phyloP scores from a whole-genome alignment of 2,113 vertebrate species.

The Uria lomvia region DNA sequence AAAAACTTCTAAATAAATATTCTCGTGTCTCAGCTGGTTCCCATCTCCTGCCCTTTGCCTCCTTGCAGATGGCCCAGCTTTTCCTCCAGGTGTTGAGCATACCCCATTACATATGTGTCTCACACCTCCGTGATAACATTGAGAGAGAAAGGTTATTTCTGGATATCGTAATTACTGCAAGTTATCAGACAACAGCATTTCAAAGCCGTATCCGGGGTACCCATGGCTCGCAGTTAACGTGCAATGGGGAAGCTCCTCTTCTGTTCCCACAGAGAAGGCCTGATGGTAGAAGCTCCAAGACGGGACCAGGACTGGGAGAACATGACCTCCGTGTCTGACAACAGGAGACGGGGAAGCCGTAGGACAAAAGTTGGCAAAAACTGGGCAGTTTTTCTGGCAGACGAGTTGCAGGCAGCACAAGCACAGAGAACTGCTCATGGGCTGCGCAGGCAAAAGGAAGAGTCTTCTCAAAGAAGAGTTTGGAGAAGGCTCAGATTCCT shows the following conservation, averaged over 20 bases:
- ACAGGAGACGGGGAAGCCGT: not conserved
- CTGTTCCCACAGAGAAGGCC: not conserved
- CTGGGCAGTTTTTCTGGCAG: not conserved
- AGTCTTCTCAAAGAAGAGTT: not conserved
- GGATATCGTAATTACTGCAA: not conserved
- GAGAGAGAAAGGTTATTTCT: not conserved
- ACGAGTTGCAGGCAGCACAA: not conserved
- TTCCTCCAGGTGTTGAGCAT: not conserved
- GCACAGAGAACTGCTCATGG: not conserved
- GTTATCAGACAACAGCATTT: not conserved
- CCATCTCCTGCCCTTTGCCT: not conserved
- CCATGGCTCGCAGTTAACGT: accelerated
- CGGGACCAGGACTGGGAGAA: not conserved
- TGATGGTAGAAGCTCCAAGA: not conserved
- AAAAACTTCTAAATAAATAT: not conserved
- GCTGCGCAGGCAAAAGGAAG: not conserved
- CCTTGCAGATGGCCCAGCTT: not conserved
- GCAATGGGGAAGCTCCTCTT: not conserved
- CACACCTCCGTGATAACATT: not conserved
- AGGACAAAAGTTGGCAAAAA: not conserved
- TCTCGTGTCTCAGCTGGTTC: accelerated
- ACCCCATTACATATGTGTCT: accelerated
- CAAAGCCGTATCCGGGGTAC: not conserved
- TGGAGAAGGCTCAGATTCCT: not conserved
- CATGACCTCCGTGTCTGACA: accelerated